phyloP scores from a whole-genome alignment of 1,140 invertebrate genomes.

The Muscidifurax raptorellus region DNA sequence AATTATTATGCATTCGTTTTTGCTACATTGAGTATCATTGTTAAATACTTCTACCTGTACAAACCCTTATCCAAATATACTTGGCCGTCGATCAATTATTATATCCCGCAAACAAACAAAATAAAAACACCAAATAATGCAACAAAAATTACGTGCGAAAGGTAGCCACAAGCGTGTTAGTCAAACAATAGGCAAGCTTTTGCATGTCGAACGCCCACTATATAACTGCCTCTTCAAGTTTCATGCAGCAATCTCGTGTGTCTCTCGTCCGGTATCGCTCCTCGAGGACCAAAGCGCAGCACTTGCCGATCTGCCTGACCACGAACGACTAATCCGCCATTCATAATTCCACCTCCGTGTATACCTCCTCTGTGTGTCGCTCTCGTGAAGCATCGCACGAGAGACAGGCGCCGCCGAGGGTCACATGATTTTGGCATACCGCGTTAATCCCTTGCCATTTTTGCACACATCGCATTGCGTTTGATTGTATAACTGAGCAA shows the following conservation, averaged over 20 bases:
- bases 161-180: conserved; percentile 27
- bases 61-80: too few species aligned
- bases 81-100: not conserved
- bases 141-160: conserved; percentile 42
- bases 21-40: too few species aligned
- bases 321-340: conserved; percentile 7
- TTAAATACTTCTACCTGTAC: not conserved
- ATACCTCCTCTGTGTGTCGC: not conserved
- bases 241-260: not conserved
- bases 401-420: not conserved
- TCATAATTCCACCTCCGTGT: conserved; percentile 31
- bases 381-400: too few species aligned
- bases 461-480: not conserved
- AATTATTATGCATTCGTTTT: too few species aligned
- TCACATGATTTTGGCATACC: not conserved
- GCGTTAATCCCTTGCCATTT: not conserved
- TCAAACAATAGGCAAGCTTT: conserved; percentile 35
- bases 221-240: not conserved
- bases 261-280: not conserved
- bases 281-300: not conserved
- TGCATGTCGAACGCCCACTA: conserved; percentile 13
- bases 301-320: not conserved
- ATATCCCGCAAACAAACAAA: not conserved
- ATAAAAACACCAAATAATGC: not conserved
- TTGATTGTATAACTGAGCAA: not conserved